Conservation (phyloP, 1,140 invertebrate genomes). For the Caenorhabditis inopinata region DNA sequence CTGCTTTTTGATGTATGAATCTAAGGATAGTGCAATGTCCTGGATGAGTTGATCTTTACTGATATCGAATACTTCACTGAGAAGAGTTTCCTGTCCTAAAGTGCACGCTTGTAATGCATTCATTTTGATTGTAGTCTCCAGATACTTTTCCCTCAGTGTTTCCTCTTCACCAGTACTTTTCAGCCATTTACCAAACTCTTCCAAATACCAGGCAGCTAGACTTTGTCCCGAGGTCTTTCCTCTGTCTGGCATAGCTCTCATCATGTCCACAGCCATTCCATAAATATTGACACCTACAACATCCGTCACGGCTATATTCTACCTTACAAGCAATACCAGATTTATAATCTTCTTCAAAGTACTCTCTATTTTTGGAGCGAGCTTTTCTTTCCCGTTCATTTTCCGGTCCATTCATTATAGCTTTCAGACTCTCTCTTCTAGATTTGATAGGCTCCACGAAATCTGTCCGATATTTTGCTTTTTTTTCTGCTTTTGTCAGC, state of each 20-base stretch:
- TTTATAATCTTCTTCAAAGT: neutral
- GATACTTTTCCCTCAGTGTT: neutral
- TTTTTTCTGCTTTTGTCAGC: neutral
- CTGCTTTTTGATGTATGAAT: neutral
- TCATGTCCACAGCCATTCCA: neutral
- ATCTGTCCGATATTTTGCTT: neutral
- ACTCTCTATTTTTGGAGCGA: neutral
- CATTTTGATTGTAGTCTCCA: neutral
- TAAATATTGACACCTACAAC: neutral
- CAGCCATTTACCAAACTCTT: neutral
- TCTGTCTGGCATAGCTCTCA: slow-evolving; percentile 1
- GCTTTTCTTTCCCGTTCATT: neutral
- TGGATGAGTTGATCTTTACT: neutral
- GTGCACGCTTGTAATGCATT: neutral
- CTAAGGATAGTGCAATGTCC: neutral
- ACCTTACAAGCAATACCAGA: too few relatives aligned
- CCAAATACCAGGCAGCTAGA: neutral
- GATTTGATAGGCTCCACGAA: neutral
- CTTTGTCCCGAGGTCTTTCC: neutral
- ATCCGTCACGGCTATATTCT: too few relatives aligned
- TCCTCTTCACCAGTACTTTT: neutral
- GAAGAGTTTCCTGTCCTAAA: neutral
- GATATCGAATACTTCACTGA: neutral
- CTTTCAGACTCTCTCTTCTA: neutral
- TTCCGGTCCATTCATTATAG: neutral